Conservation (phyloP, 1,140 invertebrate species). For the Andricus grossulariae region DNA sequence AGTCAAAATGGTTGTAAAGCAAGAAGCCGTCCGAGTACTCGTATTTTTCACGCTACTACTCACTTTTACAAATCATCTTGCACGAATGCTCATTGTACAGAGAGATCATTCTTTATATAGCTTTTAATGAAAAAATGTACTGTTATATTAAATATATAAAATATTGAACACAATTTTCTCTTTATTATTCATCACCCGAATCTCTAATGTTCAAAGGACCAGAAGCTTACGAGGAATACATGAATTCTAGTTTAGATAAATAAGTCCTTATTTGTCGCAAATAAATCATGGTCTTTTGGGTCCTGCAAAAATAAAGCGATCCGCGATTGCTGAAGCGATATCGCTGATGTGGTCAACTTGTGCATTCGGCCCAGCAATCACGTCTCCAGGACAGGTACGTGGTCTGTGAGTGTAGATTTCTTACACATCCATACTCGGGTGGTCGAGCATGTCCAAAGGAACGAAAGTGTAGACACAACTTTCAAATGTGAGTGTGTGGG, state of each 20-base stretch:
- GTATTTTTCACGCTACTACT: slow-evolving; percentile 4
- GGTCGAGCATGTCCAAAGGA: slow-evolving; percentile 11
- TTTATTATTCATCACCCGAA: not conserved
- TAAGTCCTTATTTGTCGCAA: slow-evolving; percentile 22
- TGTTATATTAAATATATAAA: slow-evolving; percentile 52
- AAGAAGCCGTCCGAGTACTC: slow-evolving; percentile 32
- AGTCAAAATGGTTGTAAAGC: slow-evolving; percentile 39
- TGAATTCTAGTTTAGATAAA: not conserved
- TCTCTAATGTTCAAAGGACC: too few relatives aligned
- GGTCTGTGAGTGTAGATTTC: slow-evolving; percentile 2
- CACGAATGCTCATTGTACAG: slow-evolving; percentile 59
- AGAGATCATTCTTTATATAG: slow-evolving; percentile 57
- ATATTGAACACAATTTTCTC: not conserved
- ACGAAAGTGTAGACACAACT: not conserved
- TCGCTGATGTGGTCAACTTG: slow-evolving; percentile 30
- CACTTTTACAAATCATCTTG: slow-evolving; percentile 38
- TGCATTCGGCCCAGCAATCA: slow-evolving; percentile 27
- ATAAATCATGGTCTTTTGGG: not conserved
- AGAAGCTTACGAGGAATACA: too few relatives aligned
- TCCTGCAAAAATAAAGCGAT: slow-evolving; percentile 24
- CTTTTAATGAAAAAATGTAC: slow-evolving; percentile 59
- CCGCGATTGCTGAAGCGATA: slow-evolving; percentile 21
- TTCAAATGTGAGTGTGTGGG: slow-evolving; percentile 10
- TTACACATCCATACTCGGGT: slow-evolving; percentile 20
- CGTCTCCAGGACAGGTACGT: slow-evolving; percentile 22